phyloP scores from a whole-genome alignment of 2,113 vertebrate genomes.

The Anguilla rostrata region DNA sequence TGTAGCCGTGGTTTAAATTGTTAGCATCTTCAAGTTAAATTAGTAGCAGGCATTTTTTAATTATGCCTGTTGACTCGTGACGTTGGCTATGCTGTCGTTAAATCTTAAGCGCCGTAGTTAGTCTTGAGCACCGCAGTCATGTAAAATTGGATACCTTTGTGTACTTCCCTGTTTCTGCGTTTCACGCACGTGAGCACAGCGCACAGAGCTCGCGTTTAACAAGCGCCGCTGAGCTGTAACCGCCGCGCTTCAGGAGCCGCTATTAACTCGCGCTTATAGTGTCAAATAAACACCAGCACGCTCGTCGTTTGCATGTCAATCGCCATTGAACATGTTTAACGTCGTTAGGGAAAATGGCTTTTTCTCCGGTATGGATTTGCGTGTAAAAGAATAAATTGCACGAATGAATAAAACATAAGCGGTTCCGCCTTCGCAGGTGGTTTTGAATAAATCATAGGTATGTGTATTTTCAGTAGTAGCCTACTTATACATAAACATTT shows the following conservation, averaged over 20 bases:
- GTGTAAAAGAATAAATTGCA: constrained; percentile 8
- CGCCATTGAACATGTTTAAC: not conserved
- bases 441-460: constrained; percentile 58
- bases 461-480: constrained; percentile 53
- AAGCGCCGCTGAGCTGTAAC: too few relatives aligned
- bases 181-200: not conserved
- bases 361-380: not conserved
- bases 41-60: too few relatives aligned
- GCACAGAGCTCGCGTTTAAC: not conserved
- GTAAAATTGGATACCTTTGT: not conserved
- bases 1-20: too few relatives aligned
- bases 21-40: too few relatives aligned
- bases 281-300: not conserved
- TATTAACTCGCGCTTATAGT: not conserved
- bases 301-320: not conserved
- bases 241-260: not conserved
- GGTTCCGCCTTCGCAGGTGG: constrained; percentile 39
- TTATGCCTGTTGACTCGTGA: too few relatives aligned
- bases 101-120: not conserved
- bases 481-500: constrained; percentile 69
- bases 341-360: not conserved
- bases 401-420: constrained; percentile 38
- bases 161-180: not conserved
- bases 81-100: not conserved
- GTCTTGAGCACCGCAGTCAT: not conserved